phyloP scores from a whole-genome alignment of 2,797 vertebrate genomes.

The Chlorospingus flavigularis region DNA sequence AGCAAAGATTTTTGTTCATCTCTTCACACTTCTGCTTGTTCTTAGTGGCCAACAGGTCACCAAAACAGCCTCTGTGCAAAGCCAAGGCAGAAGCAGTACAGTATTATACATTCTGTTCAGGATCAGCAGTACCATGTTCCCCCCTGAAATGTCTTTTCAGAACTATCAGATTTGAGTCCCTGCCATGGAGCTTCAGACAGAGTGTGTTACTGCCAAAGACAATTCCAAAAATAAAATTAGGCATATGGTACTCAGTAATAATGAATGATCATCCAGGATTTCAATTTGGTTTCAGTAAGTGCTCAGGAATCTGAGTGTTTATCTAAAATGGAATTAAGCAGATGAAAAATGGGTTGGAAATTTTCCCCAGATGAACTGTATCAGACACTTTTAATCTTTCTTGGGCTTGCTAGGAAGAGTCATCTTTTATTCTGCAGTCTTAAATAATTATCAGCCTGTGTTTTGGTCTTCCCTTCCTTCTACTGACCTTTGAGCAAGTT shows the following conservation, averaged over 20 bases:
- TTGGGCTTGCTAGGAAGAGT: background rate
- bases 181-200: background rate
- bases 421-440: background rate
- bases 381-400: background rate
- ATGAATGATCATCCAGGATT: slow-evolving; percentile 37
- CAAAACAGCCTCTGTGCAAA: background rate
- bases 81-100: background rate
- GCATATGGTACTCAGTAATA: slow-evolving; percentile 41
- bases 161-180: background rate
- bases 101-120: background rate
- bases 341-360: background rate
- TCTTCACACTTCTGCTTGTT: background rate
- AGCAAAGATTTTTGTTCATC: background rate
- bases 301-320: slow-evolving; percentile 5
- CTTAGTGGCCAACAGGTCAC: background rate
- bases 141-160: background rate
- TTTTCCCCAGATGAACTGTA: background rate
- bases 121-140: background rate
- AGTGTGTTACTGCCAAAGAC: slow-evolving; percentile 11
- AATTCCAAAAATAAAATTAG: slow-evolving; percentile 45
- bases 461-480: background rate
- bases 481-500: background rate
- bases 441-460: background rate
- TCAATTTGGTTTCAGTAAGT: background rate
- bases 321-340: background rate